These are phyloP conservation scores for Pocillopora meandrina DNA, from an alignment of 92 coral and sea anemone genomes.

Conservation along the genomic window DNA sequence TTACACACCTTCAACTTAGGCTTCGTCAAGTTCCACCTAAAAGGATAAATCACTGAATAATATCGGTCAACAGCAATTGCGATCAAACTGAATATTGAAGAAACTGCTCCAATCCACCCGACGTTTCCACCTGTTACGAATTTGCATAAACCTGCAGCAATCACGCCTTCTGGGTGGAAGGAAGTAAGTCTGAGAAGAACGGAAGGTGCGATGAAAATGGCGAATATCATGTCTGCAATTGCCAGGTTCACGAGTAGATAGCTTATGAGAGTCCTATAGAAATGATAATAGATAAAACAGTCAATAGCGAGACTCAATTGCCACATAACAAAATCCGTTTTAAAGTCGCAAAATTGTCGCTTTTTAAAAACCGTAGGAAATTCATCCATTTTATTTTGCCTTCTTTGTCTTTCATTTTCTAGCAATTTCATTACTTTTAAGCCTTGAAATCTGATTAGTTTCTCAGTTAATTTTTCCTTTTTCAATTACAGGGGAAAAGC, in stretches of 20 bases:
- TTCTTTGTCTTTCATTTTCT: too few species aligned
- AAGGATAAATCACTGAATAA: conserved; percentile 7
- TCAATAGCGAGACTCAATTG: background rate
- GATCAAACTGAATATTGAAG: background rate
- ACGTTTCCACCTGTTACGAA: background rate
- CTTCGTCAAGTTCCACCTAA: background rate
- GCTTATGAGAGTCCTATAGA: background rate
- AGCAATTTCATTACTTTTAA: too few species aligned
- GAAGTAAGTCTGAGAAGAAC: background rate
- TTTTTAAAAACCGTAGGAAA: too few species aligned
- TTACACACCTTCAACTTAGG: background rate
- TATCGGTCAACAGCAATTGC: conserved; percentile 13
- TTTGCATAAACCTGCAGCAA: background rate
- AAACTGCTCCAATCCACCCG: background rate
- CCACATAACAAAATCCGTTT: background rate
- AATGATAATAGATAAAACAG: background rate
- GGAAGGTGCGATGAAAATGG: background rate
- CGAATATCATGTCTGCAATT: background rate
- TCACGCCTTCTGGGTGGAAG: background rate
- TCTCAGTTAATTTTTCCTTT: too few species aligned
- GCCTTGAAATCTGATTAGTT: too few species aligned
- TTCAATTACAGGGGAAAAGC: too few species aligned
- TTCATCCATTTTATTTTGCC: too few species aligned
- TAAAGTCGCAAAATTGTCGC: too few species aligned
- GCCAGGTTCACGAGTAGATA: background rate